phyloP scores from a whole-genome alignment of 2,888 invertebrate species.

The Drosophila longiperda region DNA sequence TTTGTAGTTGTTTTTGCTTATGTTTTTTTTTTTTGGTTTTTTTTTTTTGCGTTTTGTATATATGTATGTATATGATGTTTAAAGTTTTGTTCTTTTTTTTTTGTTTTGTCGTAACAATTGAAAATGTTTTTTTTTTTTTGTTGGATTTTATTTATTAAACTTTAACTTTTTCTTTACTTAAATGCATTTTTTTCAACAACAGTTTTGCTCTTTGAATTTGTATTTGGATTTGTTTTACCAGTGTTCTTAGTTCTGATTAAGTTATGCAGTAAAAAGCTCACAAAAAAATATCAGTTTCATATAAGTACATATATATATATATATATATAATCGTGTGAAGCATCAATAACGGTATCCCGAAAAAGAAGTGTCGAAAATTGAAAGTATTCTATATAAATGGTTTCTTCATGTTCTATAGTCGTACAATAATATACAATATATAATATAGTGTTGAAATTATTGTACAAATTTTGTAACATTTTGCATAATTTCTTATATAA shows the following conservation, averaged over 20 bases:
- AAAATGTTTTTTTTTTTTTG: conserved; percentile 36
- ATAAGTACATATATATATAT: conserved; percentile 35
- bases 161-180: conserved; percentile 52
- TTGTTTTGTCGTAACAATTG: conserved; percentile 45
- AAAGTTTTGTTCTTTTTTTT: conserved; percentile 38
- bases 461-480: conserved; percentile 67
- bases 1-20: conserved; percentile 6
- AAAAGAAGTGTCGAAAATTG: conserved; percentile 44
- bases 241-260: conserved; percentile 32
- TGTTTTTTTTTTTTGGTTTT: conserved; percentile 18
- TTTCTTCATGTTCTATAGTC: conserved; percentile 7
- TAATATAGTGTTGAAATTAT: conserved; percentile 59
- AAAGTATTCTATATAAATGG: conserved; percentile 47
- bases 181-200: conserved; percentile 71
- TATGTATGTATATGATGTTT: conserved; percentile 51
- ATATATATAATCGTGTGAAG: conserved; percentile 42
- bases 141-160: conserved; percentile 39
- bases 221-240: conserved; percentile 19
- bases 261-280: conserved; percentile 53
- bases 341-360: conserved; percentile 40
- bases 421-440: conserved; percentile 32
- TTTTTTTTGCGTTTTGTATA: conserved; percentile 28
- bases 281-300: conserved; percentile 41
- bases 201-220: conserved; percentile 51
- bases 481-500: conserved; percentile 39